Conservation (phyloP, 1,140 invertebrate genomes). For the Heliconius congener region DNA sequence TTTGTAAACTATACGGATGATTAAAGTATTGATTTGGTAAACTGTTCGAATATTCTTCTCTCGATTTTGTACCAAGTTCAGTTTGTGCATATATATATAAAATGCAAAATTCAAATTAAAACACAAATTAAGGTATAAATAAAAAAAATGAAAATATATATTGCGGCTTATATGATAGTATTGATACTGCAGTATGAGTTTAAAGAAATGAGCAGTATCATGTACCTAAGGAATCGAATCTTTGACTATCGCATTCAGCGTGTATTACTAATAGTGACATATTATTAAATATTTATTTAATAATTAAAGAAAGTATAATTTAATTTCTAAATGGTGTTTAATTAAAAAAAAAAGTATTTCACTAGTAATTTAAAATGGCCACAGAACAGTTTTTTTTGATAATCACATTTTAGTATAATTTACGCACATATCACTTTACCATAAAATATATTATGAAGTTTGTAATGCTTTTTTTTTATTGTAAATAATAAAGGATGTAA, state of each 20-base stretch:
- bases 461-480: too few species aligned
- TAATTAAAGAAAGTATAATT: background rate
- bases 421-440: too few species aligned
- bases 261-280: too few species aligned
- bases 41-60: background rate
- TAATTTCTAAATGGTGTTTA: background rate
- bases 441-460: too few species aligned
- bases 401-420: too few species aligned
- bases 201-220: too few species aligned
- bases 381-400: too few species aligned
- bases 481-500: too few species aligned
- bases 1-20: constrained; percentile 18
- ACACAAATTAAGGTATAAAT: background rate
- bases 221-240: background rate
- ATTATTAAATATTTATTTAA: background rate
- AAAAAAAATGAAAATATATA: background rate
- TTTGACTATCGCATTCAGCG: background rate
- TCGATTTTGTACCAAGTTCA: background rate
- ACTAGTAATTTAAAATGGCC: too few species aligned
- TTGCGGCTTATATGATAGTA: too few species aligned
- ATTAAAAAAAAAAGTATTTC: too few species aligned
- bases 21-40: background rate
- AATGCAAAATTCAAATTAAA: background rate
- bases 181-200: too few species aligned
- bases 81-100: background rate